A percentile compares a stretch with the other conserved stretches of the same genome.
Conservation (phyloP, 2,797 vertebrate genomes). For the Chlorospingus flavigularis region DNA sequence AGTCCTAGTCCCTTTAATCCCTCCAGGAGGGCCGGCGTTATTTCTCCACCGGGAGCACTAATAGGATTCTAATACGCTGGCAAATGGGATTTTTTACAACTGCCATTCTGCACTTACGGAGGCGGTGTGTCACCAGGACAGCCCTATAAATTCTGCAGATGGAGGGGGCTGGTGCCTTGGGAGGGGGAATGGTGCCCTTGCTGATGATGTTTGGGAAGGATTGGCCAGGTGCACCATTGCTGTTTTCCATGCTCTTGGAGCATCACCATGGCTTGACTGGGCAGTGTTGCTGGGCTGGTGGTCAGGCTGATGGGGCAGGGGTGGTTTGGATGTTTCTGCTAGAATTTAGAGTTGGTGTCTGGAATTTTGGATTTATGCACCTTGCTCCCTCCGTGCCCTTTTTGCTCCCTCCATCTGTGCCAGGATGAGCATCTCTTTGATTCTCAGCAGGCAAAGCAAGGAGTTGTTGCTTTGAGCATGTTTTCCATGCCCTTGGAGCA, state of each 20-base stretch:
- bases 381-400: neutral
- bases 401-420: too few species aligned
- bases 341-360: neutral
- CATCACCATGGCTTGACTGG: fast-evolving
- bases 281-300: fast-evolving
- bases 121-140: constrained; percentile 64
- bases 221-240: fast-evolving
- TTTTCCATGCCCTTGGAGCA: too few species aligned
- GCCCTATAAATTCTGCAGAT: constrained; percentile 69
- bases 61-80: constrained; percentile 79
- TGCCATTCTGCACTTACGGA: constrained; percentile 75
- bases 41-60: constrained; percentile 75
- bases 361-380: too few species aligned
- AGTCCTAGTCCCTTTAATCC: constrained; percentile 71
- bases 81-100: constrained; percentile 84
- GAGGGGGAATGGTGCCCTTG: neutral
- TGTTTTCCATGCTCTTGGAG: neutral
- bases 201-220: neutral
- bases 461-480: too few species aligned
- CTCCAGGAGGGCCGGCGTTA: constrained; percentile 70
- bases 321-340: neutral
- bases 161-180: neutral
- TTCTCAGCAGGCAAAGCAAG: neutral
- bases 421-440: neutral
- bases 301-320: neutral